phyloP scores from a whole-genome alignment of 2,888 invertebrate species.

The Syritta pipiens region DNA sequence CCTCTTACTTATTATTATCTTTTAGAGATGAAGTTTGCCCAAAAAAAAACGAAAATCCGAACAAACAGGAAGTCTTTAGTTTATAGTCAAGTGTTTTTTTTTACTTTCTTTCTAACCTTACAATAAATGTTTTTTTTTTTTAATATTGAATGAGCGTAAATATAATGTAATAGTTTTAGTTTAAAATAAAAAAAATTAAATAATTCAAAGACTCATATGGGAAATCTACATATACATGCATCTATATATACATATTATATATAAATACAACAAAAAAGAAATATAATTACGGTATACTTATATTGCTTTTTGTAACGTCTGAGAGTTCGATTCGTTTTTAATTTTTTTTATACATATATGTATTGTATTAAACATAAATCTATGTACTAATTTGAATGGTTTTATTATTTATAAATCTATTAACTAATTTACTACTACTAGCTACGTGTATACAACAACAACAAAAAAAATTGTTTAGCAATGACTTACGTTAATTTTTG shows the following conservation, averaged over 20 bases:
- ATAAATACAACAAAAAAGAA: conserved; percentile 18
- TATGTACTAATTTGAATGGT: conserved; percentile 31
- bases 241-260: conserved; percentile 17
- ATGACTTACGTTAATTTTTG: conserved; percentile 29
- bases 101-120: not conserved
- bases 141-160: no score
- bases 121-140: no score
- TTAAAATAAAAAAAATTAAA: conserved; percentile 8
- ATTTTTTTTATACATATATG: conserved; percentile 35
- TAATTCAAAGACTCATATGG: conserved; percentile 48
- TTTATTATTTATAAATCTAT: conserved; percentile 30
- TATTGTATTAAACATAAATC: no score
- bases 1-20: conserved; percentile 2
- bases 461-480: conserved; percentile 24
- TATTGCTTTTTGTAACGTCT: conserved; percentile 43
- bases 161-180: conserved; percentile 4
- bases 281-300: conserved; percentile 26
- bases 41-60: not conserved
- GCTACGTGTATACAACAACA: conserved; percentile 44
- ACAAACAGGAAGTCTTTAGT: not conserved
- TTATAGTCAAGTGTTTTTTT: no score
- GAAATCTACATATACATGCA: conserved; percentile 26
- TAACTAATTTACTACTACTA: conserved; percentile 39
- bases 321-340: conserved; percentile 21
- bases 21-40: no score